Evolutionary conservation across 2,797 vertebrate genomes (phyloP), one percentile per base, ranked within the genome.

Genomic region (Bucorvus abyssinicus): DNA sequence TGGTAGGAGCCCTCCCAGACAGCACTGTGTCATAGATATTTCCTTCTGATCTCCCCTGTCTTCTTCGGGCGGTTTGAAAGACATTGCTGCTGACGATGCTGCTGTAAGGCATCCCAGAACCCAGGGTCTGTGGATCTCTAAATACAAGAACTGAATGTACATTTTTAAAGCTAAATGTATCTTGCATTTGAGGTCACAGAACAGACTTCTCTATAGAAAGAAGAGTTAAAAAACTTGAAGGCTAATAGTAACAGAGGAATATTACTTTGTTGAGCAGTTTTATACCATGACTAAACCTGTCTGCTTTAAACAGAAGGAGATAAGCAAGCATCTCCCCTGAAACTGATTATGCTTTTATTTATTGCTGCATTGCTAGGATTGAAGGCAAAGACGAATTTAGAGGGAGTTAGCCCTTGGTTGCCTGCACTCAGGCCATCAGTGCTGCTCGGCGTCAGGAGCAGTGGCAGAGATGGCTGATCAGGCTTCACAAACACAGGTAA

Each of bases 381-480:
- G n/a, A 65, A 91, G 38, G 14, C 36, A 79, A 60, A 70, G 16
- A 14, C 8, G 36, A 14, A 9, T 61, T 84, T 61, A 45, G 55
- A 0, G 0, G 38, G 73, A 29, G 49, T 83, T 73, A 55, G 22
- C 69, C 27, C 55, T 81, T 10, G 0, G 34, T 10, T 45, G 44
- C 20, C 63, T 47, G 38, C 42, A 14, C 29, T 22, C 17, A 14
- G 42, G 32, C 36, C 4, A 1, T 49, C 27, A 2, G 2, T 75
- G 42, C 56, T 64, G 55, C 69, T 19, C 0, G 0, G 15, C 68
- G 42, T 30, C 50, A 27, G 40, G 42, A 68, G 6, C 1, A 1
- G 30, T 3, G 3, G 27, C 53, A 57, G 87, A 55, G 53, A 4
- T 0, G 7, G 42, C 50, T 70, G 82, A 52, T n/a, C 0, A 0